Evolutionary conservation across 2,113 vertebrate species (phyloP), one percentile per base, ranked within the genome.

Genomic region (Leptobrachium ailaonicum): DNA sequence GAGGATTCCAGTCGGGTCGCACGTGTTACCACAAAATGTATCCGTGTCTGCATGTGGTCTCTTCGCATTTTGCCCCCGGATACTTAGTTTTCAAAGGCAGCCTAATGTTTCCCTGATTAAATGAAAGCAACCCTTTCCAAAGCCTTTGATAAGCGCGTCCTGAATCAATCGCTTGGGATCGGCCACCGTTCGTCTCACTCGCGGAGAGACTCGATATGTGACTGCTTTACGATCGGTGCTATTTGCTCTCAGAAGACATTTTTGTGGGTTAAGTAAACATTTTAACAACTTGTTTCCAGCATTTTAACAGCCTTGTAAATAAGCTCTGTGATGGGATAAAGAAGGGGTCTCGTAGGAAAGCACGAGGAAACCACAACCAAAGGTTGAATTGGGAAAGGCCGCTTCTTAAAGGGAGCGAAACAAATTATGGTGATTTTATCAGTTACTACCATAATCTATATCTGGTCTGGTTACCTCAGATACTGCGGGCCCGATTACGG

Each of bases 11-110:
- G 50, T n/a, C 6, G 44, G 53, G 4, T 43, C 8, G 32, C 50
- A 60, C 41, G 40, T 69, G 54, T 80, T 41, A 3, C 62, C 43
- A 5, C 8, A 73, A 2, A 13, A 45, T 2, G 63, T 20, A 6
- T 66, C 78, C 78, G 71, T 71, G 54, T 71, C 20, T 41, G 40
- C 8, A 73, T 80, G 78, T 73, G 78, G 71, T 74, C 78, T 71
- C 68, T 50, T 80, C 47, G 74, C 50, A 67, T 54, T 2, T 11
- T 47, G 41, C 53, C 63, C 71, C 68, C 7, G 67, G 63, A 56
- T 80, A 80, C 66, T 41, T 73, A 11, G 20, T 60, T 62, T 80
- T 60, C 41, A 58, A 47, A 44, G 14, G 54, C 14, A 7, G 45
- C 60, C 71, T 80, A 54, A 58, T 73, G 58, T 77, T 71, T 56